Evolutionary conservation across 2,888 invertebrate species (phyloP).

Genomic region (Chrysodeixis includens): DNA sequence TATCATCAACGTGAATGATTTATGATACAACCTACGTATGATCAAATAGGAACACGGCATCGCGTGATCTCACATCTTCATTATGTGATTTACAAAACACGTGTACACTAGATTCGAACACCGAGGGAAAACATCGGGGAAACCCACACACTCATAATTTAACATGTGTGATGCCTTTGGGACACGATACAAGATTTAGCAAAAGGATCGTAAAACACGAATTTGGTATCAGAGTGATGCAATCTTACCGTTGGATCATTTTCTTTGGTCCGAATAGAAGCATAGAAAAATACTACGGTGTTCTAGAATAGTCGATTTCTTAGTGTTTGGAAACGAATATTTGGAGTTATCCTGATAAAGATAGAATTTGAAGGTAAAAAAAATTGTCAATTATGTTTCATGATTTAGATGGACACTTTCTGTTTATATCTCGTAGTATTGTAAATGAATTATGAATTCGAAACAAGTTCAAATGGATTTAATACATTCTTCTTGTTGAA

Average conservation of each 20-base stretch:
- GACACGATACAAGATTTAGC: not conserved
- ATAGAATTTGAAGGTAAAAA: too few relatives aligned
- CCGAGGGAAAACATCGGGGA: conserved; percentile 27
- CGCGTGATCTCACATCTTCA: conserved; percentile 21
- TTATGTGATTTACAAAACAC: conserved; percentile 28
- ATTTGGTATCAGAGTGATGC: not conserved
- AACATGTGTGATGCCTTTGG: conserved; percentile 16
- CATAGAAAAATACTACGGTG: too few relatives aligned
- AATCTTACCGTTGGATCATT: not conserved
- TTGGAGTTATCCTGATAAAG: too few relatives aligned
- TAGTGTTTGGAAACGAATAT: too few relatives aligned
- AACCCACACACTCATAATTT: conserved; percentile 33
- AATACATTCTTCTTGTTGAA: too few relatives aligned
- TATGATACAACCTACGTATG: not conserved
- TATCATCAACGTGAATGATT: not conserved
- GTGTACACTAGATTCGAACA: conserved; percentile 31
- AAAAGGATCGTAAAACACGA: not conserved
- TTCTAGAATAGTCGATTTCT: too few relatives aligned
- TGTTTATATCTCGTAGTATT: too few relatives aligned
- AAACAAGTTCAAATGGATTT: too few relatives aligned
- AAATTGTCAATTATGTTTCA: too few relatives aligned
- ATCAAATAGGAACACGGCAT: conserved; percentile 14
- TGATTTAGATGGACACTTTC: too few relatives aligned
- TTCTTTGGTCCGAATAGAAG: too few relatives aligned
- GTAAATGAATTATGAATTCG: too few relatives aligned